Evolutionary conservation across 2,797 vertebrate genomes (phyloP).

Genomic region (Pterois miles): DNA sequence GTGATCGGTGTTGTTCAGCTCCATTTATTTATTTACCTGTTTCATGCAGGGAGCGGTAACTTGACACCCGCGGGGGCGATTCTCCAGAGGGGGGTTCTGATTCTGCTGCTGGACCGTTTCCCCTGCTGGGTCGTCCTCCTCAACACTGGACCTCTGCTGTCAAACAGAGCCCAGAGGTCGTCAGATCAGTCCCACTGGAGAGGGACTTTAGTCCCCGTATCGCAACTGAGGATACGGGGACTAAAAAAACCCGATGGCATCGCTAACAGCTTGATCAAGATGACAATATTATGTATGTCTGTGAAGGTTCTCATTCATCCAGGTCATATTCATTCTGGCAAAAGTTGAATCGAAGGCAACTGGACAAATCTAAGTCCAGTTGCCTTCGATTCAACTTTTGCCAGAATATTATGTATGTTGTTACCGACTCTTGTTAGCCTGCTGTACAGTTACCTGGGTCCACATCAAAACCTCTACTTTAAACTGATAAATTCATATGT

Average conservation of each 20-base stretch:
- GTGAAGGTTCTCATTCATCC: too few species aligned
- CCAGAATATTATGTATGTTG: too few species aligned
- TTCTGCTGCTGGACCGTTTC: slow-evolving; percentile 90
- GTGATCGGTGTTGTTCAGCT: not conserved
- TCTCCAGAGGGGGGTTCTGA: slow-evolving; percentile 88
- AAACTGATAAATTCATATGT: not conserved
- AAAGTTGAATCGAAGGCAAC: too few species aligned
- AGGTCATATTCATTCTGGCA: too few species aligned
- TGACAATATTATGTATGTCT: too few species aligned
- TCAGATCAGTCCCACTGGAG: not conserved
- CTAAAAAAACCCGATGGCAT: too few species aligned
- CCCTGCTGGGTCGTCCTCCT: slow-evolving; percentile 94
- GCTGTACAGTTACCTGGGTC: not conserved
- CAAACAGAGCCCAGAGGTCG: slow-evolving; percentile 85
- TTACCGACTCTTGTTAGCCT: not conserved
- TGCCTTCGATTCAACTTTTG: too few species aligned
- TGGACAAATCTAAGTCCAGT: too few species aligned
- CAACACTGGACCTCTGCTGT: slow-evolving; percentile 87
- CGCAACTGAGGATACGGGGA: not conserved
- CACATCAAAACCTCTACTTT: not conserved
- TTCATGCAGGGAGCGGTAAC: slow-evolving; percentile 87
- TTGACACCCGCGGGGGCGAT: slow-evolving; percentile 91
- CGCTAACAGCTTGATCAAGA: not conserved
- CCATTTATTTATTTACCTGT: slow-evolving; percentile 5
- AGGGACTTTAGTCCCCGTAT: not conserved